Conservation (phyloP, 2,797 vertebrate genomes). For the Melopsittacus undulatus region DNA sequence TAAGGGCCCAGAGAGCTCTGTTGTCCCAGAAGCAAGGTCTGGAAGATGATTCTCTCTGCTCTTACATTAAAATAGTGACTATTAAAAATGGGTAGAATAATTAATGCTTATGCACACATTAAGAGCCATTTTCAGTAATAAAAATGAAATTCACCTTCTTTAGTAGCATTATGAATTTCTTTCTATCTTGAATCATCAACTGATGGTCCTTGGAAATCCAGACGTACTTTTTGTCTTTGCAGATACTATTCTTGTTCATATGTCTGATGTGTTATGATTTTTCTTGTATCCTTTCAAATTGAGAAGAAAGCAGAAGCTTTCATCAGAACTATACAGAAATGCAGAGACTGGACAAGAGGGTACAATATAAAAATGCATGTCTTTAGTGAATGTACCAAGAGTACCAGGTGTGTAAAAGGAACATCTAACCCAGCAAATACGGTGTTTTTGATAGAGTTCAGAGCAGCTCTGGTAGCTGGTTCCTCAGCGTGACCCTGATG, state of each 20-base stretch:
- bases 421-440: not conserved
- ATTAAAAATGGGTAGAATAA: not conserved
- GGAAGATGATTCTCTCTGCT: not conserved
- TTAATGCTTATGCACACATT: not conserved
- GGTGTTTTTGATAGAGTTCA: not conserved
- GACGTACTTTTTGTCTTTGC: not conserved
- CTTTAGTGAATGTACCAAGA: not conserved
- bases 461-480: not conserved
- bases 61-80: not conserved
- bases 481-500: not conserved
- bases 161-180: not conserved
- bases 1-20: not conserved
- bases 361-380: not conserved
- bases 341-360: not conserved
- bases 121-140: not conserved
- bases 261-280: not conserved
- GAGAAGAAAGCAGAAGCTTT: not conserved
- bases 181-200: not conserved
- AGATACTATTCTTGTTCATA: not conserved
- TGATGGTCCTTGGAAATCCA: not conserved
- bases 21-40: not conserved
- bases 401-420: not conserved
- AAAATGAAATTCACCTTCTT: constrained; percentile 5
- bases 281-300: not conserved
- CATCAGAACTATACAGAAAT: not conserved